Evolutionary conservation across 2,888 invertebrate species (phyloP), one percentile per base, ranked within the genome.

Genomic region (Sarcophaga rosellei): DNA sequence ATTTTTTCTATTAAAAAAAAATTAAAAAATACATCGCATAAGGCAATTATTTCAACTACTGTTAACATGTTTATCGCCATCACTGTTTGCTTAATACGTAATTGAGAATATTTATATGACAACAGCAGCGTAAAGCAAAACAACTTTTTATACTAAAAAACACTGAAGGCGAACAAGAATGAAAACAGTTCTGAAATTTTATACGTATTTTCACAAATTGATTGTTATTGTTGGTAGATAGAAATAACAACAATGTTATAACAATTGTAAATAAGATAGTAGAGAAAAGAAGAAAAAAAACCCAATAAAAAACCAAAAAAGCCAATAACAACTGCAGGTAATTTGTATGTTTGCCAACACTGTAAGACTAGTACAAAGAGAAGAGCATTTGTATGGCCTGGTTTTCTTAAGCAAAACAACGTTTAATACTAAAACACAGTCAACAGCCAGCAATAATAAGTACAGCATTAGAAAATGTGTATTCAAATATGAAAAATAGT

Each of bases 331-430:
- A 68, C 8, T 61, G 1, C 1, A 6, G 20, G 61, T 66, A 66
- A 2, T 35, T 68, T 8, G 25, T 78, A 74, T 68, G 66, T 81
- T 84, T 15, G 84, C 81, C 81, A 68, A 23, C 72, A 86, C 84
- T 86, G 84, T 86, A 53, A 6, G 65, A n/a, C 70, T 80, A 80
- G 82, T 87, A 85, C 79, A 79, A 82, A 87, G 87, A 85, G 87
- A 79, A 79, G 81, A 87, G 85, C 77, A 82, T 85, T 87, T 87
- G 47, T 87, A 87, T 87, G 85, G 86, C 78, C 84, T 86, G 86
- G 86, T 82, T 86, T 75, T 44, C 25, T 81, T 68, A 45, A 78
- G 78, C 69, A 75, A 78, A 69, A 66, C 75, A 78, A 79, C 84
- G 84, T 75, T 78, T 86, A 68, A 86, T 72, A 84, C 86, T 86